Conservation (phyloP, 2,113 vertebrate species). For the Lichenostomus cassidix region DNA sequence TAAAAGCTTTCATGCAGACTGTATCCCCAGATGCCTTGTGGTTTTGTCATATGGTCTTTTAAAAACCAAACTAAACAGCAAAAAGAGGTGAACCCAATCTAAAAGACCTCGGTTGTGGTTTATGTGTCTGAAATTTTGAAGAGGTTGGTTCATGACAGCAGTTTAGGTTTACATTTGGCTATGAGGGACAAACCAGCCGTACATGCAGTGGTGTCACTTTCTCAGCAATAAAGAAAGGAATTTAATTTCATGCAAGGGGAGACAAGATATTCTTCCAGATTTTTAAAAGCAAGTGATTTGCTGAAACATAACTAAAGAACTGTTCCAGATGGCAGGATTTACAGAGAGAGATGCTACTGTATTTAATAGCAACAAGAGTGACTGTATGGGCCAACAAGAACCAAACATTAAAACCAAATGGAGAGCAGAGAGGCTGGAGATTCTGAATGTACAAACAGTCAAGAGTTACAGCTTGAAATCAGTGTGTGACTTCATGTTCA, state of each 20-base stretch:
- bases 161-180: neutral
- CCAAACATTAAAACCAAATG: neutral
- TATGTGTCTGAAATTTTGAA: neutral
- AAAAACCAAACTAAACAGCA: neutral
- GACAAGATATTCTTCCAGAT: neutral
- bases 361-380: conserved; percentile 36
- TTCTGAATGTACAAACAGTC: neutral
- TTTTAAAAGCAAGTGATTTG: neutral
- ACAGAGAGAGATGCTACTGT: neutral
- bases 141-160: neutral
- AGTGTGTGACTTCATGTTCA: neutral
- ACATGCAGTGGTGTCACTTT: neutral
- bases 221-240: neutral
- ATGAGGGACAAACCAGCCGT: neutral
- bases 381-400: conserved; percentile 7
- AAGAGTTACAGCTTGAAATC: neutral
- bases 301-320: neutral
- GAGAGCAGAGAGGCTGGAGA: neutral
- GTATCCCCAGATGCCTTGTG: neutral
- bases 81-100: neutral
- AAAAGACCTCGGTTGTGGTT: neutral
- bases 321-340: conserved; percentile 28
- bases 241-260: neutral
- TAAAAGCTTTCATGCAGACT: neutral
- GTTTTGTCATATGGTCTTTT: neutral